Percentiles rank a stretch among this genome's conserved stretches.
These are phyloP conservation scores for Sceliomorpha sp. DNA, from an alignment of 2,888 invertebrate species.

Conservation along the genomic window DNA sequence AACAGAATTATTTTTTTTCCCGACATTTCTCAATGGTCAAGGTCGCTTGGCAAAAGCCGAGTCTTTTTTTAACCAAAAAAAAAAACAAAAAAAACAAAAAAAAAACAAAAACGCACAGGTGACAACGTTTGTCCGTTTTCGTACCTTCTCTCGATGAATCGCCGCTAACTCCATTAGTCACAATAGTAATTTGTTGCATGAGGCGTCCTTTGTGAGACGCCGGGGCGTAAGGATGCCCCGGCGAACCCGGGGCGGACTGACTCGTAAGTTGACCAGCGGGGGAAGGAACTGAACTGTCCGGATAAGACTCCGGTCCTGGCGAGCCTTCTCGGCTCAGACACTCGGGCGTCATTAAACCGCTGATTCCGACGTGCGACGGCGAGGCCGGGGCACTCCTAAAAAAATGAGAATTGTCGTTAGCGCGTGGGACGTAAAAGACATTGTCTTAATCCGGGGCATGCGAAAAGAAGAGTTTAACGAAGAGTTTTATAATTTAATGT, in stretches of 20 bases:
- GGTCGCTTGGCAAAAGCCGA: too few relatives aligned
- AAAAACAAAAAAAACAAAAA: constrained; percentile 1
- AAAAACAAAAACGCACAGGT: background rate
- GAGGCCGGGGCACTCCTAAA: constrained; percentile 95
- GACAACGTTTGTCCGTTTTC: background rate
- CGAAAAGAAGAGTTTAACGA: too few relatives aligned
- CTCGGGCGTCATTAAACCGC: constrained; percentile 92
- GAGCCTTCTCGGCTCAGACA: constrained; percentile 94
- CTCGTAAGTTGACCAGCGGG: constrained; percentile 81
- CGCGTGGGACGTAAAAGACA: too few relatives aligned
- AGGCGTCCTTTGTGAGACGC: constrained; percentile 74
- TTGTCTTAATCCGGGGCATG: too few relatives aligned
- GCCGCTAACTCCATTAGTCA: constrained; percentile 76
- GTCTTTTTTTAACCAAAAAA: constrained; percentile 1
- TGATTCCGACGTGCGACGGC: constrained; percentile 94
- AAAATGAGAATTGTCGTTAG: too few relatives aligned
- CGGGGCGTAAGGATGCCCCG: constrained; percentile 81
- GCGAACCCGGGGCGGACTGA: constrained; percentile 85
- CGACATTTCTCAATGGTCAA: too few relatives aligned
- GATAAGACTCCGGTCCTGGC: constrained; percentile 89
- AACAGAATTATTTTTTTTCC: too few relatives aligned
- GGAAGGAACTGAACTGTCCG: constrained; percentile 82
- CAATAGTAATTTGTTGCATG: constrained; percentile 78
- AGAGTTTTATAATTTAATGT: too few relatives aligned
- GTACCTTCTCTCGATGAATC: constrained; percentile 77